A percentile compares a stretch with the other conserved stretches of the same genome.
Evolutionary conservation across 64 coral and sea anemone genomes (phyloP).

Genomic region (Anthopleura sola): DNA sequence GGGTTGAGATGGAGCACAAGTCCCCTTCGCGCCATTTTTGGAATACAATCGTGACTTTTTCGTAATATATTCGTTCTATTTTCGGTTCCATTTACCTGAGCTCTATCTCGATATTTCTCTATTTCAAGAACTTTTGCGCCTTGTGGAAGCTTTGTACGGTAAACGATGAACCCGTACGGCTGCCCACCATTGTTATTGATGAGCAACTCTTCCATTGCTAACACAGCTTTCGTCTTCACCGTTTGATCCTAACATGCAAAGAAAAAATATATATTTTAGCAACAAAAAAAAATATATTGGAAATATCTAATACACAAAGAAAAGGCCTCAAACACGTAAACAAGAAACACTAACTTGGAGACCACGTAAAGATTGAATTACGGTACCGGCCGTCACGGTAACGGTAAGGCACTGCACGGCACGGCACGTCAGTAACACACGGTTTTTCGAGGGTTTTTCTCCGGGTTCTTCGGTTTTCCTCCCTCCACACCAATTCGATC

Average conservation of each 20-base stretch:
- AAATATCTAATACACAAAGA: not conserved
- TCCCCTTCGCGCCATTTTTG: too few species aligned
- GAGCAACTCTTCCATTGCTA: constrained; percentile 39
- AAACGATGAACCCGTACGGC: constrained; percentile 44
- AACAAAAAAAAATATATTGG: not conserved
- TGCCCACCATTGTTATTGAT: constrained; percentile 69
- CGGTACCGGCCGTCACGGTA: too few species aligned
- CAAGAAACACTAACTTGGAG: too few species aligned
- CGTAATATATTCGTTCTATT: not conserved
- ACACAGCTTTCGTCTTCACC: not conserved
- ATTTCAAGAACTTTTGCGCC: constrained; percentile 24
- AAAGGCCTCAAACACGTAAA: too few species aligned
- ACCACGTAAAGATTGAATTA: too few species aligned
- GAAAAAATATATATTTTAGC: not conserved
- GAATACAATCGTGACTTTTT: too few species aligned
- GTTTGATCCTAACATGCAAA: constrained; percentile 11
- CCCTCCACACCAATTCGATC: too few species aligned
- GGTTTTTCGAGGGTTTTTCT: too few species aligned
- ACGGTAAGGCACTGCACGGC: too few species aligned
- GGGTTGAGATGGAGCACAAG: too few species aligned
- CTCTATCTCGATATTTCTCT: constrained; percentile 34
- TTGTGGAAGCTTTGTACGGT: constrained; percentile 22
- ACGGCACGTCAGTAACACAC: too few species aligned
- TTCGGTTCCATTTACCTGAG: constrained; percentile 17
- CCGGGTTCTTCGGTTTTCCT: too few species aligned